Evolutionary conservation across 2,888 invertebrate genomes (phyloP).

Genomic region (Byasa hedistus): DNA sequence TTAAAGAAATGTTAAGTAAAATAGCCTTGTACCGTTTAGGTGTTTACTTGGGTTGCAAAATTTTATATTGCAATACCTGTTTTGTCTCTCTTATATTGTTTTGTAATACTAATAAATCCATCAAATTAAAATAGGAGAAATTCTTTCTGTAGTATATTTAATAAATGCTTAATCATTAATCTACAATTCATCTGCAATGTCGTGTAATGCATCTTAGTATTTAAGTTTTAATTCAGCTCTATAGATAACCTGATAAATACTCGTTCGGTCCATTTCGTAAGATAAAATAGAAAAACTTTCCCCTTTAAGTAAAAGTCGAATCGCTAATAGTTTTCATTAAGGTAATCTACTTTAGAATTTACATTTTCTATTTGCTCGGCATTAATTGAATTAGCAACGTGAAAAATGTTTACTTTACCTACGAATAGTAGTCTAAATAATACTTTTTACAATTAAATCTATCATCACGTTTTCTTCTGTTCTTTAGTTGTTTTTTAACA

Average conservation of each 20-base stretch:
- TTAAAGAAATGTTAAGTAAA: neutral
- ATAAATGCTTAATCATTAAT: no score
- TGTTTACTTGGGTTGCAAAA: slow-evolving; percentile 10
- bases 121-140: no score
- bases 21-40: slow-evolving; percentile 23
- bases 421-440: neutral
- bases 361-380: slow-evolving; percentile 8
- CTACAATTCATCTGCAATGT: no score
- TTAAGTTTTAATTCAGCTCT: no score
- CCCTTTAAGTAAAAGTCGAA: slow-evolving; percentile 8
- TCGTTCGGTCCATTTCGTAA: no score
- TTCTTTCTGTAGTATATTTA: no score
- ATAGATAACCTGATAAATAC: no score
- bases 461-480: neutral
- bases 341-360: slow-evolving; percentile 24
- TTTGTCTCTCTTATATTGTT: slow-evolving; percentile 6
- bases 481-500: neutral
- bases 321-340: slow-evolving; percentile 21
- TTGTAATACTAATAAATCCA: no score
- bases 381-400: slow-evolving; percentile 27
- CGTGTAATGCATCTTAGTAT: no score
- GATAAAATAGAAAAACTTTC: slow-evolving; percentile 11
- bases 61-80: slow-evolving; percentile 6
- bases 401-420: slow-evolving; percentile 12
- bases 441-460: neutral